phyloP scores from a whole-genome alignment of 2,797 vertebrate species.

The Scolopax rusticola region DNA sequence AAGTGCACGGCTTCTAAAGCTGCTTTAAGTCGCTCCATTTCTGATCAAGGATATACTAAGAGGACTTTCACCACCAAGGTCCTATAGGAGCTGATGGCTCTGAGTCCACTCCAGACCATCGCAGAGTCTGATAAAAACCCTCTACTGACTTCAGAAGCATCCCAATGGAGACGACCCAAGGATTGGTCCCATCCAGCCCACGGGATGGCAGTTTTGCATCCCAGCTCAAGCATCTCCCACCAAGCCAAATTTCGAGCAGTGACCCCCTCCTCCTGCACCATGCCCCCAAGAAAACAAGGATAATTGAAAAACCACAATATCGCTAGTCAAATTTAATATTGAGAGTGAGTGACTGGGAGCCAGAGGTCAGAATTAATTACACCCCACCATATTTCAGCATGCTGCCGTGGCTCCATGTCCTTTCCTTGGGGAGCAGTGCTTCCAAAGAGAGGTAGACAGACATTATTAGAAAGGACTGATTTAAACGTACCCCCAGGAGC shows the following conservation, averaged over 20 bases:
- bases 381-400: constrained; percentile 62
- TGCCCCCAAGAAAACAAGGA: constrained; percentile 64
- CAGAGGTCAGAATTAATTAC: constrained; percentile 80
- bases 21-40: neutral
- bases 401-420: constrained; percentile 44
- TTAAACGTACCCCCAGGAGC: constrained; percentile 79
- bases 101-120: neutral
- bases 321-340: constrained; percentile 75
- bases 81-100: neutral
- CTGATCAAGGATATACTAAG: neutral
- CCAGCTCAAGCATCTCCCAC: neutral
- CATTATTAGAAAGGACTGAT: constrained; percentile 76
- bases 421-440: constrained; percentile 69
- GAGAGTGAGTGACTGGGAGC: constrained; percentile 59
- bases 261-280: accelerated
- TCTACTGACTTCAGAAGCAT: neutral
- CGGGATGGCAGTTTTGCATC: neutral
- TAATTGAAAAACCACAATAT: constrained; percentile 74
- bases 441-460: constrained; percentile 66
- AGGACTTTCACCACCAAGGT: neutral
- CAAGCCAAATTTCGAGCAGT: neutral
- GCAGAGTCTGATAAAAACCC: neutral
- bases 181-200: neutral
- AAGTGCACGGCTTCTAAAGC: neutral
- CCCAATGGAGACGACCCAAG: neutral